A percentile compares a stretch with the other conserved stretches of the same genome.
phyloP scores from a whole-genome alignment of 2,888 invertebrate genomes.

The Strigamia maritima region DNA sequence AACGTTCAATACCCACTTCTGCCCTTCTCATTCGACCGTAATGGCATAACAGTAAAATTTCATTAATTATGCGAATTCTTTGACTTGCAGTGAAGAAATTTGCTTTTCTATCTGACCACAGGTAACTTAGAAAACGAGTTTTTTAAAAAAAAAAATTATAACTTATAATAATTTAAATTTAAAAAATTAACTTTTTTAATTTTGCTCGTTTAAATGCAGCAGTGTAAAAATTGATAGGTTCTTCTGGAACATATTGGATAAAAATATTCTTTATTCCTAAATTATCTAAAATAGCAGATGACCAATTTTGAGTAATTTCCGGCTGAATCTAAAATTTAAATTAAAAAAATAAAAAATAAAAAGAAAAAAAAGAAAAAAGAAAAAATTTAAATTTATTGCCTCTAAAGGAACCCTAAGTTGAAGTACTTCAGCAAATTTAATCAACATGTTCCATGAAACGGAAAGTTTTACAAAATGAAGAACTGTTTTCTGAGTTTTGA shows the following conservation, averaged over 20 bases:
- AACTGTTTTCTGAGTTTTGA: neutral
- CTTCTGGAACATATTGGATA: neutral
- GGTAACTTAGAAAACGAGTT: neutral
- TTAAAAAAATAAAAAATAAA: neutral
- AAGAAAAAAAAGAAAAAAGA: neutral
- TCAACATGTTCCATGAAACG: neutral
- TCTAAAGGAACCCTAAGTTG: slow-evolving; percentile 7
- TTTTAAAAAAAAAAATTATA: neutral
- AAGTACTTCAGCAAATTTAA: neutral
- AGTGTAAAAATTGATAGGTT: neutral
- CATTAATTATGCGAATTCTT: neutral
- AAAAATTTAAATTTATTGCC: neutral
- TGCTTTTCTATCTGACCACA: neutral
- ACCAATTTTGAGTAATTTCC: neutral
- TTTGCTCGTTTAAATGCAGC: neutral
- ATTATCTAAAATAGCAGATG: neutral
- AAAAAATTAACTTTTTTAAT: neutral
- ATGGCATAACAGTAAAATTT: neutral
- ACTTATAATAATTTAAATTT: neutral
- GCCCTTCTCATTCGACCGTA: neutral
- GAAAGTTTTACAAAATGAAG: slow-evolving; percentile 12
- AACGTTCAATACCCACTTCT: neutral
- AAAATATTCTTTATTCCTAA: neutral
- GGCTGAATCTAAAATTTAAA: neutral
- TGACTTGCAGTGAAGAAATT: neutral